Evolutionary conservation across 1,140 invertebrate genomes (phyloP).

Genomic region (Drosophila ficusphila): DNA sequence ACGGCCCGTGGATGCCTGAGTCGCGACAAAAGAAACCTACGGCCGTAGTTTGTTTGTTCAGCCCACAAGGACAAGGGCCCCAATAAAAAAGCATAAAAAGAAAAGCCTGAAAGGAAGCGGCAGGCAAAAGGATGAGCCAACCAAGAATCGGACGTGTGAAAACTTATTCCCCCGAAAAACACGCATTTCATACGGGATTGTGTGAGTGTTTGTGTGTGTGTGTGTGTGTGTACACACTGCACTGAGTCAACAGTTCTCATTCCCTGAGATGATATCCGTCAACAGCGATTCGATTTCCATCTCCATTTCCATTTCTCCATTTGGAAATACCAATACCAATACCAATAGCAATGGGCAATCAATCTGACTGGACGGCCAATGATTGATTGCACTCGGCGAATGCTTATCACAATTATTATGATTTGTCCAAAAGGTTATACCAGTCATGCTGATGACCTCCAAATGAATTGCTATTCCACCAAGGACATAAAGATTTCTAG

Average conservation of each 20-base stretch:
- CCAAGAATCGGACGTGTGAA: conserved; percentile 37
- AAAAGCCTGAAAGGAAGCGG: no score
- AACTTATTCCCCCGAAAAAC: conserved; percentile 31
- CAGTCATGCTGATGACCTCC: conserved; percentile 23
- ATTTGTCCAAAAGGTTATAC: conserved; percentile 15
- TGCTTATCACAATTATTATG: conserved; percentile 40
- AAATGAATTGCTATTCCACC: no score
- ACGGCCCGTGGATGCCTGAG: conserved; percentile 51
- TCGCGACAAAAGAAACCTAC: conserved; percentile 69
- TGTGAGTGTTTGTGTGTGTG: no score
- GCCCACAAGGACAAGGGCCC: conserved; percentile 4
- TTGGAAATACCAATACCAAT: conserved; percentile 1
- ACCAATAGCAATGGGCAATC: conserved; percentile 24
- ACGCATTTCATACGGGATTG: no score
- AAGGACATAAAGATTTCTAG: no score
- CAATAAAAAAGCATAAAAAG: conserved; percentile 4
- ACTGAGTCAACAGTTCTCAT: conserved; percentile 45
- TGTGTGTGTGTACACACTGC: conserved; percentile 10
- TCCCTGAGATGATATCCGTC: conserved; percentile 45
- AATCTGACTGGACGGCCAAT: conserved; percentile 32
- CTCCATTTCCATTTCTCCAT: no score
- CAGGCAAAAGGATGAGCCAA: conserved; percentile 12
- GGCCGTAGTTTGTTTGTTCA: conserved; percentile 53
- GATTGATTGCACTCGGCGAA: conserved; percentile 36
- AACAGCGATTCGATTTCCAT: conserved; percentile 13